Percentiles rank a stretch among this genome's conserved stretches.
These are phyloP conservation scores for Ochropacha duplaris DNA, from an alignment of 2,888 invertebrate species.

Conservation along the genomic window DNA sequence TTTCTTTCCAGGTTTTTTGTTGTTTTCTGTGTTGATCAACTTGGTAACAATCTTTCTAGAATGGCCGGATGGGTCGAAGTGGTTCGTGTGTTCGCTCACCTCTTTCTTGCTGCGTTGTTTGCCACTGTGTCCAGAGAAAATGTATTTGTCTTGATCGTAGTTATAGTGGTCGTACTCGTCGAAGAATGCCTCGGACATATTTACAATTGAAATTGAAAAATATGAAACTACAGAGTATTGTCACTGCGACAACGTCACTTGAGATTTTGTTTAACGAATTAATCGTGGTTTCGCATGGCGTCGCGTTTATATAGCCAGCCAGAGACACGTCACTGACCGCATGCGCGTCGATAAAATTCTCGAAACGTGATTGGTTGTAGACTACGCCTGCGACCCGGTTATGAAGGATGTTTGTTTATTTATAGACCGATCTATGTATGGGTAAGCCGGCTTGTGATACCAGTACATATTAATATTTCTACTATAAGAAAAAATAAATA, in stretches of 20 bases:
- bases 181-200: constrained; percentile 92
- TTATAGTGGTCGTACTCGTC: constrained; percentile 98
- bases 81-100: constrained; percentile 94
- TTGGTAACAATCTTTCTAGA: constrained; percentile 95
- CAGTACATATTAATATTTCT: constrained; percentile 15
- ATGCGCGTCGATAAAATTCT: constrained; percentile 77
- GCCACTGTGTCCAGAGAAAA: constrained; percentile 93
- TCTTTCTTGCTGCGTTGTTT: constrained; percentile 96
- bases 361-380: constrained; percentile 68
- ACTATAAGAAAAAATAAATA: not conserved
- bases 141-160: constrained; percentile 95
- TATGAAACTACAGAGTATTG: constrained; percentile 43
- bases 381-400: constrained; percentile 58
- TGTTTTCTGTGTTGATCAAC: constrained; percentile 91
- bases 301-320: constrained; percentile 58
- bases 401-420: constrained; percentile 67
- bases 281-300: constrained; percentile 40
- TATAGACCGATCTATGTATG: constrained; percentile 55
- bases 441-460: constrained; percentile 53
- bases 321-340: constrained; percentile 77
- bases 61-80: constrained; percentile 96
- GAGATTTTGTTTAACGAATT: constrained; percentile 56
- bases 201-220: constrained; percentile 53
- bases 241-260: constrained; percentile 53
- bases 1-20: constrained; percentile 84